Evolutionary conservation across 2,888 invertebrate species (phyloP), one percentile per base, ranked within the genome.

Genomic region (Xestia ashworthii): DNA sequence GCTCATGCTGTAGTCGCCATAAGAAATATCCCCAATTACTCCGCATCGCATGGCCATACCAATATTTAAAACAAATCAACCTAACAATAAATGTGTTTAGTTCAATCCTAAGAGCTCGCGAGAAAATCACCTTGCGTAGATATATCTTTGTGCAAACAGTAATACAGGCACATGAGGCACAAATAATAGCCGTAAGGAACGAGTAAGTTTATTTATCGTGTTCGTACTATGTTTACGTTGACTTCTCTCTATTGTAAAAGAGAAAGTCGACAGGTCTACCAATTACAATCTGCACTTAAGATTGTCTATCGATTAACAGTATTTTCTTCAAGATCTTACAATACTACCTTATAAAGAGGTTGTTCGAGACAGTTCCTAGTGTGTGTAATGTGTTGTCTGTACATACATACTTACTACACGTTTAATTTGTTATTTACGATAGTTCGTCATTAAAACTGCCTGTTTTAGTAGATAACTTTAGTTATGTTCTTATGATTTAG

Each of bases 181-280:
- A 68, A 68, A 58, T 76, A 76, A 68, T 76, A 58, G 32, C 55
- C 50, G 50, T 71, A 68, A 41, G 2, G 50, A 14, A 64, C 50
- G 50, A 41, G 46, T 67, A 64, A 68, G 62, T 70, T 60, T 84
- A 70, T 85, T 72, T 85, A 71, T 76, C 53, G 32, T 72, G 58
- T 55, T 58, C 70, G 25, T 64, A 77, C 67, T 25, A 71, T 77
- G 77, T 85, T 81, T 71, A 77, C 72, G 70, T 74, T 81, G 64
- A 44, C 14, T 73, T 73, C 60, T 71, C 64, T 72, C 62, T 70
- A 67, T 81, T 74, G 78, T 62, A 71, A 85, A 85, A 85, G 85
- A 86, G 83, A 85, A 86, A 83, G 83, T 83, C 66, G 77, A 58
- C 62, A 46, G 44, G 68, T 81, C 44, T 67, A 62, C 62, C 60